Evolutionary conservation across 2,888 invertebrate genomes (phyloP).

Genomic region (Ceraclea dissimilis): DNA sequence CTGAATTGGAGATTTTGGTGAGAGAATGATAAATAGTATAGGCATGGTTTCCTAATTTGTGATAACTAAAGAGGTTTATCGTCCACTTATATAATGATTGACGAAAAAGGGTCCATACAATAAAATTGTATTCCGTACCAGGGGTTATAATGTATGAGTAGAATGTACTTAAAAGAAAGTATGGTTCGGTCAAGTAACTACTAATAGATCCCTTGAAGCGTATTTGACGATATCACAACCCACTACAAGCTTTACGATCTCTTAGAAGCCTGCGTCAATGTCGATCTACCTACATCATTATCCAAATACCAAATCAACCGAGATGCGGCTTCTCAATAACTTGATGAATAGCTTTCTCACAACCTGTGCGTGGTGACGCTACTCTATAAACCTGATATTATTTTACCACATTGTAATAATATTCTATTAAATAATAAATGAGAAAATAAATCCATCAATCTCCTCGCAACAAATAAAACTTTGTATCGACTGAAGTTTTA

Average conservation of each 20-base stretch:
- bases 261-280: slow-evolving; percentile 2
- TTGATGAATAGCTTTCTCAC: not conserved
- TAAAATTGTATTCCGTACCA: not conserved
- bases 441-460: too few species aligned
- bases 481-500: too few species aligned
- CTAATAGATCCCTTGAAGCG: not conserved
- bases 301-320: not conserved
- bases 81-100: not conserved
- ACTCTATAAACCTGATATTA: too few species aligned
- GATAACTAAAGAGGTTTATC: not conserved
- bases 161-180: not conserved
- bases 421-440: too few species aligned
- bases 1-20: too few species aligned
- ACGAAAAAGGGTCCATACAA: not conserved
- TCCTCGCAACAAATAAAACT: too few species aligned
- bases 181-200: not conserved
- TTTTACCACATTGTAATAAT: too few species aligned
- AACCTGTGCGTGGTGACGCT: too few species aligned
- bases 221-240: slow-evolving; percentile 1
- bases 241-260: slow-evolving; percentile 7
- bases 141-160: not conserved
- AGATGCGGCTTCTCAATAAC: not conserved
- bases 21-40: too few species aligned
- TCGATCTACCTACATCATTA: slow-evolving; percentile 1
- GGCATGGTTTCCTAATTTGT: too few species aligned